Conservation (phyloP, 2,797 vertebrate genomes). For the Sus cebifrons region DNA sequence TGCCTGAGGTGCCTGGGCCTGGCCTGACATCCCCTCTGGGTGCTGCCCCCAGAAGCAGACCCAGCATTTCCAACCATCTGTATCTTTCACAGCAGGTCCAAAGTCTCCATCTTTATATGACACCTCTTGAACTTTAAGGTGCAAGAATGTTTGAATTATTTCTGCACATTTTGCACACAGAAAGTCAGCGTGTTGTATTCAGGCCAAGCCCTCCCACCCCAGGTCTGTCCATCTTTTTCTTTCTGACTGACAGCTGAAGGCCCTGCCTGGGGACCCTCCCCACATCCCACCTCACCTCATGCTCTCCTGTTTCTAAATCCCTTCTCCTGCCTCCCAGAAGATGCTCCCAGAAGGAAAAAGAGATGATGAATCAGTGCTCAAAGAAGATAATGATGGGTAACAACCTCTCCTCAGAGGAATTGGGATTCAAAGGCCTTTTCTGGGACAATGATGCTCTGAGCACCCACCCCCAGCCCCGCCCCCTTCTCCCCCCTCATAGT, state of each 20-base stretch:
- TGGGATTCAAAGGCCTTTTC: not conserved
- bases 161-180: not conserved
- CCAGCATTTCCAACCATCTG: not conserved
- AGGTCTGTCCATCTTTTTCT: not conserved
- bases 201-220: fast-evolving
- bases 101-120: not conserved
- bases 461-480: not conserved
- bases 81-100: not conserved
- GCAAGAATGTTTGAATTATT: not conserved
- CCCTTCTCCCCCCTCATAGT: not conserved
- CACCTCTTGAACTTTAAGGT: not conserved
- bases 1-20: not conserved
- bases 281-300: not conserved
- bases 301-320: not conserved
- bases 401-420: not conserved
- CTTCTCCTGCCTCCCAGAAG: not conserved
- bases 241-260: not conserved
- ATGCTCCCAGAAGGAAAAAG: not conserved
- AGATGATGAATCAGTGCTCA: not conserved
- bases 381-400: no score
- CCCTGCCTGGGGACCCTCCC: not conserved
- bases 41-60: no score
- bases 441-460: not conserved
- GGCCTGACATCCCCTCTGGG: no score
- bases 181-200: fast-evolving